These are phyloP conservation scores for Opisthograptis luteolata DNA, from an alignment of 2,888 invertebrate genomes.

Conservation along the genomic window DNA sequence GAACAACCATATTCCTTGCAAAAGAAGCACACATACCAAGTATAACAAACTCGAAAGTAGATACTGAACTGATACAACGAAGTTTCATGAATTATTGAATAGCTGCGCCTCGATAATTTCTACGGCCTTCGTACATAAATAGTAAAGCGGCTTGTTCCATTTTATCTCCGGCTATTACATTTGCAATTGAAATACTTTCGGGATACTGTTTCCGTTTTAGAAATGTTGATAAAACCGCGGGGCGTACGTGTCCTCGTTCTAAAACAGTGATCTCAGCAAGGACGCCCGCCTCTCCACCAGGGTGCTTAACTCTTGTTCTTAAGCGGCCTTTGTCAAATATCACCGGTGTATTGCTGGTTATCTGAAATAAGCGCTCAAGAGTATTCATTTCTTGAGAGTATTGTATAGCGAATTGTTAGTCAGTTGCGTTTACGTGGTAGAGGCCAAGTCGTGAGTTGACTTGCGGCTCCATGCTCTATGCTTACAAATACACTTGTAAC, in stretches of 20 bases:
- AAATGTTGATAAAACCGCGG: slow-evolving; percentile 49
- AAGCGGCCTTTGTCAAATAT: slow-evolving; percentile 44
- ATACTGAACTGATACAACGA: slow-evolving; percentile 18
- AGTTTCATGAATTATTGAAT: slow-evolving; percentile 49
- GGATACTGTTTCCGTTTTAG: slow-evolving; percentile 56
- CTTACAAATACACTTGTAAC: slow-evolving; percentile 48
- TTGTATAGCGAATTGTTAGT: slow-evolving; percentile 46
- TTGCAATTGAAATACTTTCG: slow-evolving; percentile 56
- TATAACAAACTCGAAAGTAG: slow-evolving; percentile 28
- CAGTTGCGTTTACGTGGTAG: slow-evolving; percentile 44
- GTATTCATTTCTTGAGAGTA: slow-evolving; percentile 37
- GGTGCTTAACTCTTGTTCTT: slow-evolving; percentile 41
- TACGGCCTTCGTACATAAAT: slow-evolving; percentile 44
- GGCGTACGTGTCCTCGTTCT: slow-evolving; percentile 53
- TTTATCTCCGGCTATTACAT: slow-evolving; percentile 56
- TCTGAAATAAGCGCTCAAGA: slow-evolving; percentile 39
- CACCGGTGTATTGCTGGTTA: slow-evolving; percentile 46
- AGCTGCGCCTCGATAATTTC: slow-evolving; percentile 45
- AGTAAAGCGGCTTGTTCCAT: slow-evolving; percentile 44
- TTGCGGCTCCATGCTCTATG: slow-evolving; percentile 32
- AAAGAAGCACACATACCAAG: slow-evolving; percentile 13
- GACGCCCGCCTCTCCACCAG: slow-evolving; percentile 44
- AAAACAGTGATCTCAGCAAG: slow-evolving; percentile 57
- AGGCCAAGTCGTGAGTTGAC: slow-evolving; percentile 46
- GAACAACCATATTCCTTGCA: slow-evolving; percentile 23